A percentile compares a stretch with the other conserved stretches of the same genome.
Conservation (phyloP, 2,888 invertebrate species). For the Hypercompe scribonia region DNA sequence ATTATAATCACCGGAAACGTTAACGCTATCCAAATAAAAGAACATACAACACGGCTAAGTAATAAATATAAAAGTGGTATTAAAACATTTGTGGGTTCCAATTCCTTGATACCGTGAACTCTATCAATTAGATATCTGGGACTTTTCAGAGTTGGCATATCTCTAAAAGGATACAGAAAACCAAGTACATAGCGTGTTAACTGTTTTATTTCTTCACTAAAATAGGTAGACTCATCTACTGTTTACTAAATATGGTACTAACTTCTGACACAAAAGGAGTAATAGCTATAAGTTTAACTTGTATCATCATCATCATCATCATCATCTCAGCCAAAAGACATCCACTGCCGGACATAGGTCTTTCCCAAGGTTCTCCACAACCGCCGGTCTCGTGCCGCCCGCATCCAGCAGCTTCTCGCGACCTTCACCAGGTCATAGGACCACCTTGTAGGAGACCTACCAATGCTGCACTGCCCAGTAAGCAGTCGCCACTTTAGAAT, state of each 20-base stretch:
- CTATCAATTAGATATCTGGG: background rate
- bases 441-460: too few relatives aligned
- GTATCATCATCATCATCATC: too few relatives aligned
- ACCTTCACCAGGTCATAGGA: too few relatives aligned
- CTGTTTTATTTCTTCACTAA: background rate
- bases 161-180: background rate
- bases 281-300: too few relatives aligned
- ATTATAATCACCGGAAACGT: slow-evolving; percentile 2
- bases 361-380: too few relatives aligned
- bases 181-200: background rate
- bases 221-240: background rate
- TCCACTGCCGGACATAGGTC: too few relatives aligned
- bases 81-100: background rate
- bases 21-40: slow-evolving; percentile 2
- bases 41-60: background rate
- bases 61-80: background rate
- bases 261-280: background rate
- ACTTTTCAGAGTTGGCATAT: background rate
- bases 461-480: too few relatives aligned
- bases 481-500: too few relatives aligned
- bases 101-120: background rate
- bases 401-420: too few relatives aligned
- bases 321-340: too few relatives aligned
- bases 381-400: too few relatives aligned
- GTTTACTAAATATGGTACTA: background rate